These are phyloP conservation scores for Cylloceria caligata DNA, from an alignment of 2,888 invertebrate species.

Conservation along the genomic window DNA sequence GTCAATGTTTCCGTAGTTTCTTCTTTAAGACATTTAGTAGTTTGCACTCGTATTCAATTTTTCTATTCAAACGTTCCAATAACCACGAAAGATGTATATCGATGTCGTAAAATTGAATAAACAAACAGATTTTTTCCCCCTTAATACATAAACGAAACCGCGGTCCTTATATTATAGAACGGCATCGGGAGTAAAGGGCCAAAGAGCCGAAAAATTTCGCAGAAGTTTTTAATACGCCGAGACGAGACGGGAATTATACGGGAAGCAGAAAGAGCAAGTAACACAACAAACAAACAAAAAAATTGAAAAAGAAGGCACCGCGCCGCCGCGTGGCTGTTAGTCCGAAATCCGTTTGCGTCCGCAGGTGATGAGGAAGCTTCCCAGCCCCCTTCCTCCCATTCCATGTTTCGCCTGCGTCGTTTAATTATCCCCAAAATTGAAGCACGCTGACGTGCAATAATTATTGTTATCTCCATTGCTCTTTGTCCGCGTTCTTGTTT, in stretches of 20 bases:
- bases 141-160: constrained; percentile 1
- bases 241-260: constrained; percentile 43
- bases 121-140: not conserved
- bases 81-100: not conserved
- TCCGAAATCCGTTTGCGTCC: constrained; percentile 52
- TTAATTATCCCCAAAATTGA: constrained; percentile 80
- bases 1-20: no score
- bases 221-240: constrained; percentile 41
- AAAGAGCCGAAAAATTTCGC: constrained; percentile 30
- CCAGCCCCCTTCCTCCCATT: constrained; percentile 20
- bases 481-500: constrained; percentile 63
- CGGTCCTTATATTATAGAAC: not conserved
- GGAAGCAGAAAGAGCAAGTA: constrained; percentile 47
- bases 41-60: no score
- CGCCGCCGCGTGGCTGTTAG: constrained; percentile 46
- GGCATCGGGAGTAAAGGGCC: not conserved
- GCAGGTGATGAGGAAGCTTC: constrained; percentile 70
- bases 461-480: constrained; percentile 73
- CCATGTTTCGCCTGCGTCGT: constrained; percentile 67
- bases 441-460: constrained; percentile 82
- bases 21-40: no score
- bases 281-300: constrained; percentile 19
- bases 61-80: no score
- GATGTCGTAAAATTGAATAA: not conserved
- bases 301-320: constrained; percentile 37